A percentile compares a stretch with the other conserved stretches of the same genome.
Evolutionary conservation across 92 coral and sea anemone genomes (phyloP).

Genomic region (Siderastrea siderea): DNA sequence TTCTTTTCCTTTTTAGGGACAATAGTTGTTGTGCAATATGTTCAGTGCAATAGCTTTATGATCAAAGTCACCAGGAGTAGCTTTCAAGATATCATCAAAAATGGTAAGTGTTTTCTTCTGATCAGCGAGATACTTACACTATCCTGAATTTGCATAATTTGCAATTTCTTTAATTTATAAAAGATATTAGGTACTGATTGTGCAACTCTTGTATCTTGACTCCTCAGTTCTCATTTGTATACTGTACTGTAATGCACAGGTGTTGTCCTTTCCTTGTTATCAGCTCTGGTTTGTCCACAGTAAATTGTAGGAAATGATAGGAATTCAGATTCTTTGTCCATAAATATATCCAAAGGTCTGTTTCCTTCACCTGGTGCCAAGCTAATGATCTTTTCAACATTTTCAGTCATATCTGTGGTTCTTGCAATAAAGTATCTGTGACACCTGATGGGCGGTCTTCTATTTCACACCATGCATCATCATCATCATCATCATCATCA

Average conservation of each 20-base stretch:
- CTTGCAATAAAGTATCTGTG: no score
- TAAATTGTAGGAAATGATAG: no score
- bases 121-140: conserved; percentile 68
- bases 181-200: conserved; percentile 78
- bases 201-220: conserved; percentile 74
- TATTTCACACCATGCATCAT: no score
- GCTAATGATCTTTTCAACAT: no score
- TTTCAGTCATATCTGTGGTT: no score
- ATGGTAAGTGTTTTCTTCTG: conserved; percentile 68
- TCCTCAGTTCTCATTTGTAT: conserved; percentile 71
- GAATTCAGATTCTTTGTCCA: no score
- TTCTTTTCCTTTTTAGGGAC: conserved; percentile 45
- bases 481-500: no score
- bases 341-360: no score
- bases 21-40: conserved; percentile 53
- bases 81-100: conserved; percentile 61
- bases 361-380: no score
- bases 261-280: conserved; percentile 41
- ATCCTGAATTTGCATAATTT: conserved; percentile 62
- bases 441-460: no score
- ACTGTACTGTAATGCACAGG: conserved; percentile 72
- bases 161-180: conserved; percentile 64
- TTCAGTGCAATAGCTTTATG: background rate
- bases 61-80: conserved; percentile 2
- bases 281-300: no score